Base-by-base conservation (phyloP, 2,797 vertebrate species). In the Helostoma temminkii region DNA sequence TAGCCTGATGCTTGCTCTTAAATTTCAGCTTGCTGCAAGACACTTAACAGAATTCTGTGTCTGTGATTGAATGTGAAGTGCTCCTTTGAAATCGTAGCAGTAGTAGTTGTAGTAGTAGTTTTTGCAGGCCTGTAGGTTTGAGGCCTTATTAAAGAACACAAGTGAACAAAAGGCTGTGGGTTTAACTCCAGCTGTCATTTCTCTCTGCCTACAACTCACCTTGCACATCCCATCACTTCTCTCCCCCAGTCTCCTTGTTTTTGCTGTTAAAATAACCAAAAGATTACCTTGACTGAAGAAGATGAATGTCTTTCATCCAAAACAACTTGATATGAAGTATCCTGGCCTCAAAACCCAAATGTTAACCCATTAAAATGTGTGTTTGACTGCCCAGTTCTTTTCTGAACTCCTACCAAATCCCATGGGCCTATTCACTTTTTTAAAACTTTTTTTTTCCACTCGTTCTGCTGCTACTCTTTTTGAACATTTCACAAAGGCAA, bases 401-500 rank as follows among this genome's bases (percentile, higher is more conserved):
- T 37, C 32, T 19, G 22, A 42, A 41, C 14, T 18, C 6, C 1
- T 10, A 34, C 32, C 4, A 66, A 59, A 68, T 48, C 71, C 46
- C 32, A 63, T 45, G 19, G 49, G 55, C 41, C 80, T 39, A n/a
- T 28, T 59, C 43, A 5, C 14, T 9, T 37, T 11, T 12, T 48
- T 8, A 32, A 32, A 32, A 32, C 30, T 11, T 1, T 16, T 15
- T 15, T 6, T 16, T 5, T 3, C 14, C 19, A 25, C 45, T 36
- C 1, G 9, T 14, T 36, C 46, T n/a, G 61, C 32, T 37, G 26
- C 36, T 34, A 6, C 6, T 12, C 22, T 55, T 62, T 46, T 36
- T 50, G 25, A 60, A 50, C 25, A 22, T 37, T n/a, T 50, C 39
- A 87, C 76, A 89, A 89, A 80, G 72, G 18, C 39, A 60, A 43